Evolutionary conservation across 2,797 vertebrate genomes (phyloP), one percentile per base, ranked within the genome.

Genomic region (Falco peregrinus): DNA sequence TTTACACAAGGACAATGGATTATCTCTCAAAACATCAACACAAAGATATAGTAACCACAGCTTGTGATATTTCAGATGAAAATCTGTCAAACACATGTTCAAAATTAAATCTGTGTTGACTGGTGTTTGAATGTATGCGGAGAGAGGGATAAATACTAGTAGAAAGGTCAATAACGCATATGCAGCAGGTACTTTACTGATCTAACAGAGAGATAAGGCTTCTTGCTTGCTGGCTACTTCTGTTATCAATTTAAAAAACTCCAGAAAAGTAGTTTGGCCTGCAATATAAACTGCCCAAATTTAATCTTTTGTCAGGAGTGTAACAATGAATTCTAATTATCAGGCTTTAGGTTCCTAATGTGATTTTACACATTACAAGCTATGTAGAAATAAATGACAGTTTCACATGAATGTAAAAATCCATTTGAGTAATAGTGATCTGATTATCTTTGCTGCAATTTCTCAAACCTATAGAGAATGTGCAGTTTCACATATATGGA

Each of bases 11-110:
- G n/a, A 60, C 64, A 79, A 81, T 53, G n/a, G 79, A 83, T 96
- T 87, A 28, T 94, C 56, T 96, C 78, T 95, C 70, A 79, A 74
- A 96, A 83, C 61, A 61, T 67, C 80, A 54, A 41, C 35, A 76
- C 28, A 82, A 96, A 96, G 79, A 70, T 50, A n/a, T 47, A 84
- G 35, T 69, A 83, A 63, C 39, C 16, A 43, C 37, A 75, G 35
- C 10, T 71, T 71, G 51, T 93, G 63, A 89, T 87, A 90, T 77
- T 96, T 93, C 83, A 56, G 47, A 73, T 70, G 7, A 68, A 95
- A 80, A 86, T 86, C 16, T 73, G 89, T 48, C 24, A 71, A 87
- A 65, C 15, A 43, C 13, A 25, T 21, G 21, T 68, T 93, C 25
- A 47, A 51, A 70, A 56, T 20, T n/a, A 39, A 67, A 24, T 43